Conservation (phyloP, 2,113 vertebrate species). For the Ciconia maguari region DNA sequence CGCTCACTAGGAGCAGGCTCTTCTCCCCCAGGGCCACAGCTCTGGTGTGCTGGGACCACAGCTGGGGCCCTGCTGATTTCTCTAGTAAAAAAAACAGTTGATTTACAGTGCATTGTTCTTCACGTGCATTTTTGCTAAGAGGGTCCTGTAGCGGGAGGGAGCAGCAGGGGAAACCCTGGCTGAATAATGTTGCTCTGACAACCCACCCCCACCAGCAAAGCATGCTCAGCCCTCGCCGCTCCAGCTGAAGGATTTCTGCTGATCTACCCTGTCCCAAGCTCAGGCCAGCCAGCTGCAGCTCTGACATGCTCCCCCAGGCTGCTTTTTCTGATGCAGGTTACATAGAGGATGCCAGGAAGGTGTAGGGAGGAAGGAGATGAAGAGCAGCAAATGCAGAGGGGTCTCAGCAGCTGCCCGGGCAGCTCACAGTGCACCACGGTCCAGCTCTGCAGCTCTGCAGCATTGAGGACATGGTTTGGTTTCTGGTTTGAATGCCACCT, state of each 20-base stretch:
- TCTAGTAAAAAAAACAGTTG: background rate
- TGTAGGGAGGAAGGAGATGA: background rate
- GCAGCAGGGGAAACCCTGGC: background rate
- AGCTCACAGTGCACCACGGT: background rate
- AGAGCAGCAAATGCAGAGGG: background rate
- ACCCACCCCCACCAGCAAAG: background rate
- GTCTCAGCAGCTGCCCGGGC: background rate
- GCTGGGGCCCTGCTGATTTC: background rate
- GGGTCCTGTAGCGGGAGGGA: background rate
- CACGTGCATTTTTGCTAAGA: background rate
- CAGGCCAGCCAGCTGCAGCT: background rate
- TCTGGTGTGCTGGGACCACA: background rate
- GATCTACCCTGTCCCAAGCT: background rate
- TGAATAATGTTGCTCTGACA: background rate
- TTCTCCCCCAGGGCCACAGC: background rate
- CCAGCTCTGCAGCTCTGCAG: background rate
- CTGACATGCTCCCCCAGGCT: background rate
- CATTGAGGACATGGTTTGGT: background rate
- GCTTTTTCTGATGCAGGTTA: background rate
- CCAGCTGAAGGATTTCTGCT: background rate
- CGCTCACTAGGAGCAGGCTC: background rate
- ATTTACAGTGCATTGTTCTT: background rate
- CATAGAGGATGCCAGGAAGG: background rate
- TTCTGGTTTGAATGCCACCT: background rate
- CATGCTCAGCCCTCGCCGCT: rapidly evolving